phyloP scores from a whole-genome alignment of 2,888 invertebrate genomes.

The Parochlus steinenii region DNA sequence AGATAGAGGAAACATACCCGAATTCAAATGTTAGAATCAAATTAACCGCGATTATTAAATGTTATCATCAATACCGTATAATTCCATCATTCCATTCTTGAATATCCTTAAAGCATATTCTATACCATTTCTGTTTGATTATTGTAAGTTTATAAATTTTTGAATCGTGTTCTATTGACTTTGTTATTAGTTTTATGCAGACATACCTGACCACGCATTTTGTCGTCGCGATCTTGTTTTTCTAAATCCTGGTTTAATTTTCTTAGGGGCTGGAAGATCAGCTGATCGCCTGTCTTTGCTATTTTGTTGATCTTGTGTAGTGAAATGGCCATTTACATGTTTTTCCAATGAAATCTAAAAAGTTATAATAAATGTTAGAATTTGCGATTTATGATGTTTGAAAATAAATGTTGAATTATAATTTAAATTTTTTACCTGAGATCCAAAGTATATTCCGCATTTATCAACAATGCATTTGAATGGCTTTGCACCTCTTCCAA shows the following conservation, averaged over 20 bases:
- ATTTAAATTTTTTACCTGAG: slow-evolving; percentile 46
- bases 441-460: slow-evolving; percentile 74
- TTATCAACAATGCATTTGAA: slow-evolving; percentile 92
- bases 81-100: too few relatives aligned
- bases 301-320: slow-evolving; percentile 35
- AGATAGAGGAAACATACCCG: too few relatives aligned
- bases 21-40: too few relatives aligned
- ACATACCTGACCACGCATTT: slow-evolving; percentile 77
- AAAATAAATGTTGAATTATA: not conserved
- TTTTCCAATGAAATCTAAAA: slow-evolving; percentile 54
- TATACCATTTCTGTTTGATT: too few relatives aligned
- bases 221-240: slow-evolving; percentile 72
- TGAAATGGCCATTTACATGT: slow-evolving; percentile 87
- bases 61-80: too few relatives aligned
- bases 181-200: too few relatives aligned
- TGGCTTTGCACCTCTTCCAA: slow-evolving; percentile 80
- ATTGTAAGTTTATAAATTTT: too few relatives aligned
- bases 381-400: not conserved
- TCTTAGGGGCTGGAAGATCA: slow-evolving; percentile 58
- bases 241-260: slow-evolving; percentile 74
- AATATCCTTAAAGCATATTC: too few relatives aligned
- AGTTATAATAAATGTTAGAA: not conserved
- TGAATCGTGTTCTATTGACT: too few relatives aligned
- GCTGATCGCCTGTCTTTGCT: slow-evolving; percentile 48
- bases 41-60: too few relatives aligned